Conservation (phyloP, 2,888 invertebrate species). For the Belgica antarctica region DNA sequence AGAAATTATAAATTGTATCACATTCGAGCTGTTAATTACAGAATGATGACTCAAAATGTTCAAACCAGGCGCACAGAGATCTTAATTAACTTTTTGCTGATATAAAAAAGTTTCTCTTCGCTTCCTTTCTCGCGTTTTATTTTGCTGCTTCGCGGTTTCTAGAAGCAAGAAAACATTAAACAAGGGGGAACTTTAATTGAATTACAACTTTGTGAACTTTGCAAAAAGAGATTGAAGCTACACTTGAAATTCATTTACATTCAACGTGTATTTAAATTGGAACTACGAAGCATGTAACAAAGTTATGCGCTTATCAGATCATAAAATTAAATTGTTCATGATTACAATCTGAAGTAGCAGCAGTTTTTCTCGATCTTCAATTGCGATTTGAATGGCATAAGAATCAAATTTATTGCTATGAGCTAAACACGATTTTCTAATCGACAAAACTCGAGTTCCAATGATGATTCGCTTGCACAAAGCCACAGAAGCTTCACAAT, state of each 20-base stretch:
- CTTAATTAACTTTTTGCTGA: constrained; percentile 42
- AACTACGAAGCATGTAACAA: neutral
- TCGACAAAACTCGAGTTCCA: neutral
- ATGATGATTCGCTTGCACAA: no score
- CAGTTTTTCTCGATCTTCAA: neutral
- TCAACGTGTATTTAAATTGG: neutral
- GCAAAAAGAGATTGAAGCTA: neutral
- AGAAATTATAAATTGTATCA: constrained; percentile 38
- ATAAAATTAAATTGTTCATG: constrained; percentile 33
- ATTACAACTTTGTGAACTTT: constrained; percentile 2
- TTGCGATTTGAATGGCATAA: constrained; percentile 23
- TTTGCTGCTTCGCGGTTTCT: neutral
- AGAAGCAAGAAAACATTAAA: neutral
- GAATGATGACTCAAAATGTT: constrained; percentile 39
- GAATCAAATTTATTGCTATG: constrained; percentile 16
- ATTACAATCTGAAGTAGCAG: constrained; percentile 32
- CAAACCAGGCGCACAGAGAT: constrained; percentile 13
- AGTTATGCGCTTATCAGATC: constrained; percentile 29
- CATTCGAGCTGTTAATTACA: constrained; percentile 40
- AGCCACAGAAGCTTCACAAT: constrained; percentile 7
- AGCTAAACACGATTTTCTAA: constrained; percentile 20
- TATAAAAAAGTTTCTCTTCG: no score
- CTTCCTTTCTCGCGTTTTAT: no score
- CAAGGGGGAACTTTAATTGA: constrained; percentile 9
- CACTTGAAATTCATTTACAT: constrained; percentile 1